phyloP scores from a whole-genome alignment of 1,140 invertebrate species.

The Penaeus japonicus region DNA sequence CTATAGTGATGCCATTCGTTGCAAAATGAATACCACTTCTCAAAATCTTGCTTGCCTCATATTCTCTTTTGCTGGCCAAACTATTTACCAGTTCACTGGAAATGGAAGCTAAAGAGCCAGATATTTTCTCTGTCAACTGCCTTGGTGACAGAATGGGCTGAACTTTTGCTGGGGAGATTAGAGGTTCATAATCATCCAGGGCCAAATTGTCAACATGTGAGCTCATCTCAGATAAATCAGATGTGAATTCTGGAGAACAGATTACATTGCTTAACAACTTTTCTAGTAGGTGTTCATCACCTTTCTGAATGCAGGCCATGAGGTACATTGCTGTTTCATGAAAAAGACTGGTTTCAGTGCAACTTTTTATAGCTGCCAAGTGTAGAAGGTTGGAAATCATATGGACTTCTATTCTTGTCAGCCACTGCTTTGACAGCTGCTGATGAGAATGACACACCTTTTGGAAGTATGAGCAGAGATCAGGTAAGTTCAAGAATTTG shows the following conservation, averaged over 20 bases:
- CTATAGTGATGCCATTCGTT: conserved; percentile 41
- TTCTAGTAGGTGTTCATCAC: conserved; percentile 51
- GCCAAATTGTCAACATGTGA: conserved; percentile 18
- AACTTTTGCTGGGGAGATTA: conserved; percentile 47
- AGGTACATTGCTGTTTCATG: conserved; percentile 44
- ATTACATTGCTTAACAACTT: conserved; percentile 34
- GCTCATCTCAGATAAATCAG: conserved; percentile 37
- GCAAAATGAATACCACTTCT: conserved; percentile 44
- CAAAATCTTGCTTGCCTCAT: conserved; percentile 38
- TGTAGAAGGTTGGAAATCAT: conserved; percentile 42
- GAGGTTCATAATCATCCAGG: conserved; percentile 48
- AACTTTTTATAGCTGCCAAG: conserved; percentile 4
- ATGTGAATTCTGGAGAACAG: conserved; percentile 32
- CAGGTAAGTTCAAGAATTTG: conserved; percentile 20
- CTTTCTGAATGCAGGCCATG: conserved; percentile 48
- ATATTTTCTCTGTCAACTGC: conserved; percentile 39
- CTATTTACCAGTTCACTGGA: conserved; percentile 9
- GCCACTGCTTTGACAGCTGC: conserved; percentile 34
- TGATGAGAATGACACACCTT: conserved; percentile 13
- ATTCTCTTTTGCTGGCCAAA: conserved; percentile 31
- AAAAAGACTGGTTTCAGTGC: conserved; percentile 18
- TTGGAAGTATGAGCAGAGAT: conserved; percentile 31
- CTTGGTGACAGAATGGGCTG: conserved; percentile 41
- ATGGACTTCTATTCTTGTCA: conserved; percentile 47
- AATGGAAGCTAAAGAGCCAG: conserved; percentile 19